Evolutionary conservation across 2,888 invertebrate genomes (phyloP).

Genomic region (Latrodectus hesperus): DNA sequence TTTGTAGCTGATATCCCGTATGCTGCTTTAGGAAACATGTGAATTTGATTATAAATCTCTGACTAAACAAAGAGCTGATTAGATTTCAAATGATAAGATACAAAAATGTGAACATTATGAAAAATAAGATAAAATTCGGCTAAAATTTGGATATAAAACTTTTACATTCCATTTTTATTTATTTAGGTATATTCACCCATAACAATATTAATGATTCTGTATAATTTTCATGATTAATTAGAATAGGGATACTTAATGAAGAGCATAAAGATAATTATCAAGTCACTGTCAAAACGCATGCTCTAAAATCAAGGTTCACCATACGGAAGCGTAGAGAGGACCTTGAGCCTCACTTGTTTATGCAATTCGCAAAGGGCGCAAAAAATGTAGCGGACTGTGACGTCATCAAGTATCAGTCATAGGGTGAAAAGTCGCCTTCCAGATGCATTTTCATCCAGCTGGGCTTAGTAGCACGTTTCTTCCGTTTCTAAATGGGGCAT

Average conservation of each 20-base stretch:
- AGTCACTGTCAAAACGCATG: too few species aligned
- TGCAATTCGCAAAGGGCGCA: slow-evolving; percentile 53
- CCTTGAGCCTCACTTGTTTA: slow-evolving; percentile 62
- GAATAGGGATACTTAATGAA: too few species aligned
- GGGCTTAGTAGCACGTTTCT: slow-evolving; percentile 44
- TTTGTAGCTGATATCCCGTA: too few species aligned
- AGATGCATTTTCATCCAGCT: slow-evolving; percentile 58
- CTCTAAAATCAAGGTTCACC: too few species aligned
- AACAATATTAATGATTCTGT: too few species aligned
- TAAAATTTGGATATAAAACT: not conserved
- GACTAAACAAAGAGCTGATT: not conserved
- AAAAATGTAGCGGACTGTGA: slow-evolving; percentile 52
- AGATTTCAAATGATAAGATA: not conserved
- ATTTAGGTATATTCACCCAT: too few species aligned
- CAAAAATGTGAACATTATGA: not conserved
- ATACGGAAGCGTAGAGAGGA: slow-evolving; percentile 9
- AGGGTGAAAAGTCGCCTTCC: slow-evolving; percentile 49
- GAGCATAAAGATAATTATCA: too few species aligned
- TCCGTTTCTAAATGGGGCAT: slow-evolving; percentile 32
- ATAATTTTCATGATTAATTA: too few species aligned
- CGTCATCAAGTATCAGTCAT: slow-evolving; percentile 63
- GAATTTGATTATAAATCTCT: too few species aligned
- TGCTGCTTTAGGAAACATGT: too few species aligned
- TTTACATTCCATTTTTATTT: too few species aligned
- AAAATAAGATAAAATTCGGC: not conserved